These are phyloP conservation scores for Ricordea florida DNA, from an alignment of 92 coral and sea anemone genomes.

Conservation along the genomic window DNA sequence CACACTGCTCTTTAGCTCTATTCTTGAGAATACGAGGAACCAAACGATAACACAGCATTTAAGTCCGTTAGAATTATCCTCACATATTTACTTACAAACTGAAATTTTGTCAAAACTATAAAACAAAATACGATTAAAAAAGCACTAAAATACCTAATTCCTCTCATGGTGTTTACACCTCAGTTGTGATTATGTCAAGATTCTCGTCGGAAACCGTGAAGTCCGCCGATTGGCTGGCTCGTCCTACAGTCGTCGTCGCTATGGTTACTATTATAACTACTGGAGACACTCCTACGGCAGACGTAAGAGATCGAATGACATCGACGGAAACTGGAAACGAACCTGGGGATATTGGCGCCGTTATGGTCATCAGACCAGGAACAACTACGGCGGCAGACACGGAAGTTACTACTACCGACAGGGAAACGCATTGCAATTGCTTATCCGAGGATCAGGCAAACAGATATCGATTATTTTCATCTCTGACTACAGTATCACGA, in stretches of 20 bases:
- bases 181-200: constrained; percentile 8
- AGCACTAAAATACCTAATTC: too few relatives aligned
- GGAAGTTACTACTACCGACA: too few relatives aligned
- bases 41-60: too few relatives aligned
- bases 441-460: constrained; percentile 23
- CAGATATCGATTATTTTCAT: constrained; percentile 24
- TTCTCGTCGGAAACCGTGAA: constrained; percentile 10
- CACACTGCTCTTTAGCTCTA: too few relatives aligned
- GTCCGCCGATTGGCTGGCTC: constrained; percentile 16
- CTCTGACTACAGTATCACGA: constrained; percentile 50
- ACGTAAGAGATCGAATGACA: not conserved
- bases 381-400: not conserved
- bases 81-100: not conserved
- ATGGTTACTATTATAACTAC: not conserved
- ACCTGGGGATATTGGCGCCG: constrained; percentile 17
- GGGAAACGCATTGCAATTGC: too few relatives aligned
- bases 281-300: not conserved
- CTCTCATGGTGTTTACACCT: not conserved
- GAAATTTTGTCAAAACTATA: too few relatives aligned
- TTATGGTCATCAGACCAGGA: constrained; percentile 12
- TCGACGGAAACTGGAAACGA: constrained; percentile 19
- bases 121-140: too few relatives aligned
- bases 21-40: too few relatives aligned
- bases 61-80: too few relatives aligned
- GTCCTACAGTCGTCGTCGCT: not conserved